Evolutionary conservation across 2,888 invertebrate species (phyloP).

Genomic region (Pecten maximus): DNA sequence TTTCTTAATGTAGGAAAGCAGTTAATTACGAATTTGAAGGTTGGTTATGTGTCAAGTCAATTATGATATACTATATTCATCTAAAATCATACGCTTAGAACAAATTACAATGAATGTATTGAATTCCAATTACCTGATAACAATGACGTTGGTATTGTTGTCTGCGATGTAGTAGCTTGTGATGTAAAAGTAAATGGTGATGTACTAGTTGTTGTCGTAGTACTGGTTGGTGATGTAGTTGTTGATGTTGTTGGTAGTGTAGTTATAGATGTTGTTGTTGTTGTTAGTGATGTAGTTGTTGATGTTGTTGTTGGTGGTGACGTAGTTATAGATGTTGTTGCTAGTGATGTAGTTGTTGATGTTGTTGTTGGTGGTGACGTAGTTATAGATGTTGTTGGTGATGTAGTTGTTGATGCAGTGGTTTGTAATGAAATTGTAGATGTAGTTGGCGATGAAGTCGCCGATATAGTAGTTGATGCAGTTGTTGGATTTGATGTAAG

Average conservation of each 20-base stretch:
- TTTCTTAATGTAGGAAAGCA: too few relatives aligned
- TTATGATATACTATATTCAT: too few relatives aligned
- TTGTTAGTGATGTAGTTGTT: constrained; percentile 37
- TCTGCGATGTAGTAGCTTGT: neutral
- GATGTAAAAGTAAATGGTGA: constrained; percentile 36
- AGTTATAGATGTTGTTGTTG: constrained; percentile 40
- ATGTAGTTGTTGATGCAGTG: constrained; percentile 40
- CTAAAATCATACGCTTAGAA: too few relatives aligned
- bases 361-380: constrained; percentile 33
- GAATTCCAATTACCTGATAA: too few relatives aligned
- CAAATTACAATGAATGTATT: too few relatives aligned
- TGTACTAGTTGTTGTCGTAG: constrained; percentile 40
- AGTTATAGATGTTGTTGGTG: constrained; percentile 21
- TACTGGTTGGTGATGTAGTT: neutral
- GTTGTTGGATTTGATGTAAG: constrained; percentile 35
- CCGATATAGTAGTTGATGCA: constrained; percentile 35
- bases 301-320: constrained; percentile 1
- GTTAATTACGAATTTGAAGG: too few relatives aligned
- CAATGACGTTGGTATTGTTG: constrained; percentile 38
- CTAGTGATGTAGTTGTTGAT: constrained; percentile 34
- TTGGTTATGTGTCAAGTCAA: too few relatives aligned
- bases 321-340: constrained; percentile 10
- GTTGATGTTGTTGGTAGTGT: constrained; percentile 34
- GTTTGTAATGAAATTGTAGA: constrained; percentile 17
- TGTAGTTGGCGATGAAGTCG: neutral